These are phyloP conservation scores for Dasypogon diadema DNA, from an alignment of 2,888 invertebrate species.

Conservation along the genomic window DNA sequence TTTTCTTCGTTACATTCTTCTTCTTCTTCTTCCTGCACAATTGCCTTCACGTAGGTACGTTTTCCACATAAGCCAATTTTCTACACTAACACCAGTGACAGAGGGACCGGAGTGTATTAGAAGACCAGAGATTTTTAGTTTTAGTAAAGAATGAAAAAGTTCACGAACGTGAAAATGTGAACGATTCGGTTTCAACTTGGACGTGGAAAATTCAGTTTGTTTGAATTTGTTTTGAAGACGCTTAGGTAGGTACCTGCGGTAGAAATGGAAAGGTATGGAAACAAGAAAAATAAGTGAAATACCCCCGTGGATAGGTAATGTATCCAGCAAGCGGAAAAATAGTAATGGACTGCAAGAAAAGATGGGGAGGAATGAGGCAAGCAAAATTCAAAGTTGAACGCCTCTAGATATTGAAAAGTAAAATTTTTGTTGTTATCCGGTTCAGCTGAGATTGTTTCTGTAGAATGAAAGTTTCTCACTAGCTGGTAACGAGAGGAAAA, in stretches of 20 bases:
- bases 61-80: conserved; percentile 27
- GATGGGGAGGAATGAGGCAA: neutral
- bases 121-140: neutral
- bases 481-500: conserved; percentile 1
- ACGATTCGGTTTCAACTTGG: neutral
- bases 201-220: conserved; percentile 36
- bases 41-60: neutral
- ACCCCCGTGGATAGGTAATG: neutral
- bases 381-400: conserved; percentile 39
- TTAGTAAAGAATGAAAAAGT: conserved; percentile 35
- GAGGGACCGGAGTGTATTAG: neutral
- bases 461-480: conserved; percentile 37
- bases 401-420: conserved; percentile 51
- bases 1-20: conserved; percentile 35
- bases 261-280: conserved; percentile 27
- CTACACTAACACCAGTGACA: conserved; percentile 6
- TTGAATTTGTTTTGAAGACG: neutral
- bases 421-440: conserved; percentile 24
- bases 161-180: conserved; percentile 46
- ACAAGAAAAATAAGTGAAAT: conserved; percentile 3
- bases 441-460: conserved; percentile 28
- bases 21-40: conserved; percentile 1
- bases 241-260: neutral
- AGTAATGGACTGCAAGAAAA: neutral
- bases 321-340: neutral